Evolutionary conservation across 1,140 invertebrate genomes (phyloP).

Genomic region (Drosophila sechellia): DNA sequence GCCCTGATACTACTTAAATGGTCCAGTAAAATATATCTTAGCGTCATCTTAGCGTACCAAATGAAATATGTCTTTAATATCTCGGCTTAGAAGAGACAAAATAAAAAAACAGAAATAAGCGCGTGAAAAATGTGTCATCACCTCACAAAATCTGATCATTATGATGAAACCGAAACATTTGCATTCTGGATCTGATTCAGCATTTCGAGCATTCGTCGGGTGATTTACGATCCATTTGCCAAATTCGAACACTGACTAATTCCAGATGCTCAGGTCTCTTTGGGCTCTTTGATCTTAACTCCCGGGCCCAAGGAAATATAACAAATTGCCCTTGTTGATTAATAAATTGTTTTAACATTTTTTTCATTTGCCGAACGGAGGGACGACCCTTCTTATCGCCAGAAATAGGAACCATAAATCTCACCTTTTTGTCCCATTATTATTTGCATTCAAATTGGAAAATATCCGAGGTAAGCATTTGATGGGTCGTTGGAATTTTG

Average conservation of each 20-base stretch:
- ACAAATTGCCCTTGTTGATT: slow-evolving; percentile 60
- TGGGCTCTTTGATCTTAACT: slow-evolving; percentile 20
- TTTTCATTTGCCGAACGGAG: slow-evolving; percentile 1
- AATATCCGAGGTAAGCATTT: slow-evolving; percentile 22
- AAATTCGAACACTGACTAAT: slow-evolving; percentile 78
- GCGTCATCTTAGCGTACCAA: slow-evolving; percentile 59
- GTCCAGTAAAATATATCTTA: slow-evolving; percentile 67
- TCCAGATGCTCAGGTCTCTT: slow-evolving; percentile 38
- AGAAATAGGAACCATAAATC: slow-evolving; percentile 23
- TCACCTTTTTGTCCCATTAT: slow-evolving; percentile 3
- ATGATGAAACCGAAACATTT: slow-evolving; percentile 39
- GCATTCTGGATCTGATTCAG: slow-evolving; percentile 33
- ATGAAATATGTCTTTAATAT: slow-evolving; percentile 71
- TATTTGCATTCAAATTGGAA: slow-evolving; percentile 56
- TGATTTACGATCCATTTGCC: slow-evolving; percentile 75
- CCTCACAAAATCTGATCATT: slow-evolving; percentile 16
- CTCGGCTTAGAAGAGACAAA: slow-evolving; percentile 41
- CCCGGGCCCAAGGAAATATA: slow-evolving; percentile 39
- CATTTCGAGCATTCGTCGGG: slow-evolving; percentile 19
- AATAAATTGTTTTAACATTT: slow-evolving; percentile 40
- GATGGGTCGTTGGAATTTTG: slow-evolving; percentile 17
- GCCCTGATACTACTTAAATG: slow-evolving; percentile 70
- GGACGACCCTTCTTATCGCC: slow-evolving; percentile 22
- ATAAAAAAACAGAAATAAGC: not conserved
- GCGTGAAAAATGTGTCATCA: slow-evolving; percentile 8